Evolutionary conservation across 2,888 invertebrate species (phyloP), one percentile per base, ranked within the genome.

Genomic region (Bombylius discolor): DNA sequence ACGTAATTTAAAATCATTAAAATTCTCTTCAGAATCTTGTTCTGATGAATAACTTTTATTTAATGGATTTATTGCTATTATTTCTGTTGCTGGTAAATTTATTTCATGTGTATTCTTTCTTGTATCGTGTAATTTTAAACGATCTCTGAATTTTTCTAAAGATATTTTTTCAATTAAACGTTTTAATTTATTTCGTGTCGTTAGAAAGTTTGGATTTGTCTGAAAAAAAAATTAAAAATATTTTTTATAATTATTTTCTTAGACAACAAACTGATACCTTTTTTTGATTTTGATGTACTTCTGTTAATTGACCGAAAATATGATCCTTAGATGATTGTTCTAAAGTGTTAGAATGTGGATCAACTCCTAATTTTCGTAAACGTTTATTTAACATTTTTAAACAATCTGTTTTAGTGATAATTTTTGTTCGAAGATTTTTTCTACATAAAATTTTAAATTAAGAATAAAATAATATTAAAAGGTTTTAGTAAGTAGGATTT

Each of bases 111-210:
- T 3, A 23, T 23, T 23, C 23, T 23, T 23, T 23, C 23, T 23
- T 23, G 23, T 23, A 23, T 23, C 23, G 23, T 23, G 23, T 23
- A 23, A 23, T 23, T 23, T 23, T 23, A 23, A 23, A 23, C 23
- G 23, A 23, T 23, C 23, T 23, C 23, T 23, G 23, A 23, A 23
- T 61, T 66, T 64, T 49, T 61, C 56, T 1, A 66, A 66, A 56
- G 68, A 66, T 1, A 70, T 61, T 31, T 68, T 69, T 5, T 70
- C 68, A 5, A 71, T 66, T 49, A 68, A 64, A 51, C 65, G 66
- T 5, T 66, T 67, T 14, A 71, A 65, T 54, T 65, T 67, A 58
- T 67, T 69, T 36, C 72, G 66, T 4, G 67, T 69, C 4, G 64
- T 64, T 58, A 66, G 66, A 58, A 68, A 71, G 11, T 66, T 58